Evolutionary conservation across 2,888 invertebrate genomes (phyloP), one percentile per base, ranked within the genome.

Genomic region (Onchidella celtica): DNA sequence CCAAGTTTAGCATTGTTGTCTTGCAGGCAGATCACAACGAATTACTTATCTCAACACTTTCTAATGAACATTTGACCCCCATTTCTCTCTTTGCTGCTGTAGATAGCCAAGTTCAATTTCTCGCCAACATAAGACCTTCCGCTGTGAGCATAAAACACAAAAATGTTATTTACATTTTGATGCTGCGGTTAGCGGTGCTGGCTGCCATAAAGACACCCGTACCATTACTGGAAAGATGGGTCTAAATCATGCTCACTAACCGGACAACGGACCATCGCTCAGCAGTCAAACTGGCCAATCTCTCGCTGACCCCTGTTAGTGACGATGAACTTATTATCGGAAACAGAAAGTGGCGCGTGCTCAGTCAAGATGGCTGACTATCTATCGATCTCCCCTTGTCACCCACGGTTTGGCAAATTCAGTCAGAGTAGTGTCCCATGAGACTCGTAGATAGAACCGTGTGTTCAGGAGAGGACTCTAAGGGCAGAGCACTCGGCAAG

Each of bases 351-450:
- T 55, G 47, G 55, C n/a, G 17, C 3, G 2, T 34, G 21, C 17
- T 27, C 40, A 55, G 38, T 66, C 65, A 76, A 76, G 55, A 66
- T 76, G 55, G 76, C 34, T 24, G 76, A 76, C 66, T 75, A 61
- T 65, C 47, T 76, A 76, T 76, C 76, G 76, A 66, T 76, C 76
- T 66, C 40, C 24, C 36, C 76, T 32, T 76, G 76, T 76, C 76
- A 65, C 55, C 24, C 29, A 32, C 47, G 66, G 38, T 76, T 76
- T 76, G 32, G 76, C 66, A 66, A 76, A 76, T 76, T 76, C 66
- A 66, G 76, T 55, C 66, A 38, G 63, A 76, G 76, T 55, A 55
- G 76, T 34, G 4, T 76, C 76, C 66, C 76, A 9, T 27, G 66
- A 21, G 76, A 76, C 66, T 72, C 72, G 34, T 72, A 17, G 57